These are phyloP conservation scores for Neotoma lepida DNA, from an alignment of 2,113 vertebrate genomes.

Conservation along the genomic window DNA sequence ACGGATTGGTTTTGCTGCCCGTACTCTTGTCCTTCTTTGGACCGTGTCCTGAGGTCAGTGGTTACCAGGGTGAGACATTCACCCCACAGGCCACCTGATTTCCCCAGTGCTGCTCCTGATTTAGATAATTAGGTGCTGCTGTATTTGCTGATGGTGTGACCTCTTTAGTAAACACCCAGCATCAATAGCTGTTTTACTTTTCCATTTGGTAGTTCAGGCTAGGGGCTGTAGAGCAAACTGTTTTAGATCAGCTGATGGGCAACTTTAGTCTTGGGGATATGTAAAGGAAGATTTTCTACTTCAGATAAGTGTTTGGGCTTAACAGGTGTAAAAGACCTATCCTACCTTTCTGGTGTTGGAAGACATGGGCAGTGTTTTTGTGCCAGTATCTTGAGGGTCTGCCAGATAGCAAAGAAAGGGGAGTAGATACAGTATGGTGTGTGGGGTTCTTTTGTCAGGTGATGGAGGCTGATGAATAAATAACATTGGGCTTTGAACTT, in stretches of 20 bases:
- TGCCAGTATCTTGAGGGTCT: neutral
- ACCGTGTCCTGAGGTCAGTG: constrained; percentile 96
- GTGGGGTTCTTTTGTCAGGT: too few species aligned
- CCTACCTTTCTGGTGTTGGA: neutral
- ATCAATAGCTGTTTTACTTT: neutral
- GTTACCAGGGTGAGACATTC: neutral
- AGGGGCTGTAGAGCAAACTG: neutral
- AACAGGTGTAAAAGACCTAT: neutral
- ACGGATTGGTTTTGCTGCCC: constrained; percentile 96
- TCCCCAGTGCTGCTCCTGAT: neutral
- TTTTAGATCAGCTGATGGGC: neutral
- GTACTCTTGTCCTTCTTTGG: constrained; percentile 97
- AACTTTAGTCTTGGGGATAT: neutral
- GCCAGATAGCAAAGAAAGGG: neutral
- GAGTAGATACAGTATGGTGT: neutral
- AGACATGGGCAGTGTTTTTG: neutral
- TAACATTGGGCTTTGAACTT: neutral
- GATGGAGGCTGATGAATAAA: neutral
- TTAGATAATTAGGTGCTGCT: neutral
- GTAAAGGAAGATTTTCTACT: neutral
- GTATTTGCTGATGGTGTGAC: neutral
- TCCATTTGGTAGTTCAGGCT: neutral
- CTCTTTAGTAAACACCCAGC: neutral
- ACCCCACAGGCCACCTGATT: neutral
- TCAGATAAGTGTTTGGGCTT: neutral